Evolutionary conservation across 2,113 vertebrate genomes (phyloP).

Genomic region (Coturnix japonica): DNA sequence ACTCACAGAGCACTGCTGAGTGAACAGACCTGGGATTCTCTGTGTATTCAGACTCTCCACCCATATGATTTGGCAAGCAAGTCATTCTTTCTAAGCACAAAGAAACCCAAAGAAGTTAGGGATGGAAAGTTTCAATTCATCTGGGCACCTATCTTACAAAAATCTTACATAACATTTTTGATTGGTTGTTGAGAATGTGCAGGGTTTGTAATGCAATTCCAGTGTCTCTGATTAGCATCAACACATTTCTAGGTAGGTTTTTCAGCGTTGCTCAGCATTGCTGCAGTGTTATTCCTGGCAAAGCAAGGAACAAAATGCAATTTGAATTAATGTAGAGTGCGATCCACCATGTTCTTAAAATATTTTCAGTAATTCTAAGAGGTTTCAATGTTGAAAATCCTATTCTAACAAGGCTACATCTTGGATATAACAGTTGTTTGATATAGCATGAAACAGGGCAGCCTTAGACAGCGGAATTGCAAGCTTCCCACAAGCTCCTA

Average conservation of each 20-base stretch:
- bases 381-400: background rate
- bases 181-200: background rate
- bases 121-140: background rate
- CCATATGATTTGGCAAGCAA: background rate
- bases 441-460: background rate
- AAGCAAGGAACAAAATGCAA: background rate
- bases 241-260: background rate
- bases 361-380: background rate
- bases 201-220: background rate
- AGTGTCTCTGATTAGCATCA: background rate
- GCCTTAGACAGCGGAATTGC: background rate
- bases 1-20: background rate
- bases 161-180: background rate
- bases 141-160: background rate
- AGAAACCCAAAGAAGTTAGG: background rate
- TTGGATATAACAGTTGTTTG: background rate
- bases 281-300: background rate
- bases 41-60: background rate
- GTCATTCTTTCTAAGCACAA: background rate
- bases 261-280: background rate
- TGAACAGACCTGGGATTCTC: background rate
- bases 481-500: background rate
- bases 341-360: background rate
- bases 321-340: background rate
- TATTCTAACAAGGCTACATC: background rate